Evolutionary conservation across 2,888 invertebrate species (phyloP), one percentile per base, ranked within the genome.

Genomic region (Metallyticus violacea): DNA sequence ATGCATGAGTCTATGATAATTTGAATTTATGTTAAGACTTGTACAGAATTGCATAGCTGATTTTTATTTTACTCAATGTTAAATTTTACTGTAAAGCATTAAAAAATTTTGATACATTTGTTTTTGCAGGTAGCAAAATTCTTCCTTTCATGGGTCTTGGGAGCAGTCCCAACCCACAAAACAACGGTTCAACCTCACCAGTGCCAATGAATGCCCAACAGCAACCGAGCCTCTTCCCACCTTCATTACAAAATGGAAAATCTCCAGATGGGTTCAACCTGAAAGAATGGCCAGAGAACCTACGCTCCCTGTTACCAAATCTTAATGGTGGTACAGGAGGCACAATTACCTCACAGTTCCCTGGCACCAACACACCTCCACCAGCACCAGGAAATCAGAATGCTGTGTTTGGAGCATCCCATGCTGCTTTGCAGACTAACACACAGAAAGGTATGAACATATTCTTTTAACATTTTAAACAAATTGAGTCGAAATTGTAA

Each of bases 121-220:
- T 62, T 62, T 87, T 89, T 89, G 87, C 91, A 92, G 93, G 93
- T 91, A 93, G 93, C 91, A 94, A 94, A 92, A 93, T 93, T 91
- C 92, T 93, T 91, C 93, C 93, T 88, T 93, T 93, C 90, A 91
- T 92, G 90, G 91, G 90, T 62, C 87, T 88, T n/a, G 87, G 87
- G 7, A 85, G 78, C 40, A 76, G 77, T 80, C 29, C 81, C 26
- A 84, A 79, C 27, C 15, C 87, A 6, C 27, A 86, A 76, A 88
- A 85, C 83, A 83, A 78, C 28, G 85, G 87, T 79, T 79, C 86
- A 30, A 79, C 87, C 6, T 87, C 88, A 25, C 88, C 87, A 77
- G 26, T 85, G 79, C 28, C 78, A 40, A n/a, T 40, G 40, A 78
- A 85, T 81, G 26, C 80, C 28, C 79, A 81, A 9, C 85, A 79